Evolutionary conservation across 2,797 vertebrate genomes (phyloP).

Genomic region (Cyprinodon diabolis): DNA sequence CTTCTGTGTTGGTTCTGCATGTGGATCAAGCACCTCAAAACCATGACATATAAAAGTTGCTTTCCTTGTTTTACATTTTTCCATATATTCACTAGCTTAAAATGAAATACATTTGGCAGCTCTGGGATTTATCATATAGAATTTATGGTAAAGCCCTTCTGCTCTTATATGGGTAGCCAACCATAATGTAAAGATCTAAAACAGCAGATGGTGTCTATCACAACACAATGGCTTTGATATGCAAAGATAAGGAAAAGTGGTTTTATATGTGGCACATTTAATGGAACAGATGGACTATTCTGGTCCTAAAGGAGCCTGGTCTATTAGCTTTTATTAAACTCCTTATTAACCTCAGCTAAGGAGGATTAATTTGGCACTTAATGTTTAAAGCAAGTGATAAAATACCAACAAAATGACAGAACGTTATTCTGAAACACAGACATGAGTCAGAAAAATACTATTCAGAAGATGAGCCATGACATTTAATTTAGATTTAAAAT

Average conservation of each 20-base stretch:
- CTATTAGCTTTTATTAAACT: constrained; percentile 67
- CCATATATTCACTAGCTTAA: neutral
- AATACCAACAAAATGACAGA: constrained; percentile 36
- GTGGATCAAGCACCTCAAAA: too few relatives aligned
- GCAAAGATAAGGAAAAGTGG: constrained; percentile 27
- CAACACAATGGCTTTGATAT: constrained; percentile 20
- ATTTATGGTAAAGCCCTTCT: neutral
- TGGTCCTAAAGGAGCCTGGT: constrained; percentile 55
- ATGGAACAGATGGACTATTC: constrained; percentile 63
- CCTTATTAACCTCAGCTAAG: constrained; percentile 62
- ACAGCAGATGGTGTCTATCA: constrained; percentile 50
- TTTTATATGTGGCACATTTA: constrained; percentile 57
- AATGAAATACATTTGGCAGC: neutral
- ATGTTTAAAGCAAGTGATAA: constrained; percentile 62
- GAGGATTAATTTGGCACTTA: constrained; percentile 60
- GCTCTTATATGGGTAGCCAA: neutral
- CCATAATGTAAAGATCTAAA: neutral
- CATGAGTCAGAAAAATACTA: neutral
- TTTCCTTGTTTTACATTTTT: neutral
- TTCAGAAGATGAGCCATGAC: neutral
- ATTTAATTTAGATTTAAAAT: neutral
- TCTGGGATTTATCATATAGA: neutral
- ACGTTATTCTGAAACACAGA: constrained; percentile 1
- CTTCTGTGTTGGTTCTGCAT: too few relatives aligned
- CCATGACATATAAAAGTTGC: too few relatives aligned